A percentile compares a stretch with the other conserved stretches of the same genome.
Evolutionary conservation across 2,888 invertebrate species (phyloP).

Genomic region (Aphrophora alni): DNA sequence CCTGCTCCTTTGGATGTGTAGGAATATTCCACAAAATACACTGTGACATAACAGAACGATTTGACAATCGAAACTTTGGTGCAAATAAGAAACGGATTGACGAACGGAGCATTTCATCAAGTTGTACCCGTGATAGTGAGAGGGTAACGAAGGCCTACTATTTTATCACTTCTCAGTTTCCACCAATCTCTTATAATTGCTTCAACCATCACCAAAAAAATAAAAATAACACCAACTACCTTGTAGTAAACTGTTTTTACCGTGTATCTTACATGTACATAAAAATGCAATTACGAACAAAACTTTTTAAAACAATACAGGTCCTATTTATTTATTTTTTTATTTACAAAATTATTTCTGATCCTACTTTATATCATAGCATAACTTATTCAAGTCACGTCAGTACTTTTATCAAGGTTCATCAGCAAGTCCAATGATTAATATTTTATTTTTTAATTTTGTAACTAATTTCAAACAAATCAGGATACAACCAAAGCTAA

Average conservation of each 20-base stretch:
- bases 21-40: not conserved
- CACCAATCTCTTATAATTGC: not conserved
- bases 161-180: not conserved
- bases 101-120: not conserved
- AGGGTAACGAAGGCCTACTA: not conserved
- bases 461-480: too few species aligned
- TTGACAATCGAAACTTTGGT: not conserved
- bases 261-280: not conserved
- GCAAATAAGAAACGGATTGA: not conserved
- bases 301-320: too few species aligned
- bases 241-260: not conserved
- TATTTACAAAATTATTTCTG: too few species aligned
- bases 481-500: too few species aligned
- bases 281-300: not conserved
- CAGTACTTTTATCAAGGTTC: too few species aligned
- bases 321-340: too few species aligned
- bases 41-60: not conserved
- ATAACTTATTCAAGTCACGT: too few species aligned
- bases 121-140: not conserved
- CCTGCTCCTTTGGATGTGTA: not conserved
- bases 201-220: slow-evolving; percentile 2
- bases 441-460: too few species aligned
- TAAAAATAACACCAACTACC: not conserved
- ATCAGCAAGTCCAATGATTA: too few species aligned
- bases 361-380: too few species aligned